phyloP scores from a whole-genome alignment of 2,113 vertebrate genomes.

The Hemicordylus capensis region DNA sequence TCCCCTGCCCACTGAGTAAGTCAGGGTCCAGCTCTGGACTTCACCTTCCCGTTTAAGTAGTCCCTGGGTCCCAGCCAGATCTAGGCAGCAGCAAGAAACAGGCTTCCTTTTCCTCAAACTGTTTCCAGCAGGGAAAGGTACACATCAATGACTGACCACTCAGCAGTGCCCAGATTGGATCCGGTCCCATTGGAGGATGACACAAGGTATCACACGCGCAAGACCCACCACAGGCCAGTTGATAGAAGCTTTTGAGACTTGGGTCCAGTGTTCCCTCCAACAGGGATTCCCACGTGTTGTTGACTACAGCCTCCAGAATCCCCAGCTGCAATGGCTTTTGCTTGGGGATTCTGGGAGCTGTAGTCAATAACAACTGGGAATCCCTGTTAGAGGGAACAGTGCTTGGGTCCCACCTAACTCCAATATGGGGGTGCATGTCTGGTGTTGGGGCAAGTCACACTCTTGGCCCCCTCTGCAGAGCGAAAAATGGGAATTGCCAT shows the following conservation, averaged over 20 bases:
- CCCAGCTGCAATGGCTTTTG: too few relatives aligned
- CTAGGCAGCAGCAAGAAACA: background rate
- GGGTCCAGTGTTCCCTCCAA: too few relatives aligned
- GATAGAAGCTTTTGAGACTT: background rate
- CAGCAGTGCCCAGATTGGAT: too few relatives aligned
- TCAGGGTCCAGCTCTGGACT: background rate
- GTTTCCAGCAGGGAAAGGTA: too few relatives aligned
- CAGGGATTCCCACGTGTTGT: too few relatives aligned
- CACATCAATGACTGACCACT: too few relatives aligned
- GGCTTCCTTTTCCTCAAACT: background rate
- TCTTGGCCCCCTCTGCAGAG: background rate
- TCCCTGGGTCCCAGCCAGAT: background rate
- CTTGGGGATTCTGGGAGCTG: too few relatives aligned
- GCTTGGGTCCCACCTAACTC: background rate
- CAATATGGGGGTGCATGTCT: background rate
- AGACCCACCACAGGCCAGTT: background rate
- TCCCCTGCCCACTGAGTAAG: too few relatives aligned
- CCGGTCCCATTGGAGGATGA: background rate
- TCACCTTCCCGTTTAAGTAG: background rate
- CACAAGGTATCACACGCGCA: background rate
- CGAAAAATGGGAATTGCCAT: background rate
- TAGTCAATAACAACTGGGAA: too few relatives aligned
- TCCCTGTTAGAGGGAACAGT: too few relatives aligned
- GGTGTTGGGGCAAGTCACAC: background rate
- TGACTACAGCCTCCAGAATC: too few relatives aligned